Evolutionary conservation across 2,113 vertebrate genomes (phyloP).

Genomic region (Microcebus griseorufus): DNA sequence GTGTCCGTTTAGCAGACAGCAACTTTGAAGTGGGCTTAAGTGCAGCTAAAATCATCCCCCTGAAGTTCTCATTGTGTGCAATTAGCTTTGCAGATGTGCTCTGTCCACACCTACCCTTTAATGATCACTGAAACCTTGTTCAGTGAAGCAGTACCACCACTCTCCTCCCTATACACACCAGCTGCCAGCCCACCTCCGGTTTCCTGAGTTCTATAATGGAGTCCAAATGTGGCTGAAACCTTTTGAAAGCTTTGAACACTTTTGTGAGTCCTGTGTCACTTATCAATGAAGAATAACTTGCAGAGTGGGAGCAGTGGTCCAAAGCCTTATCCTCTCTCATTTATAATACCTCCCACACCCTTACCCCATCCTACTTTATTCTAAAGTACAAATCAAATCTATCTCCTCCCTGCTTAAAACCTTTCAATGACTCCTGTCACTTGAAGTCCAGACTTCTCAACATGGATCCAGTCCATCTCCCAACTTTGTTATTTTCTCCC

Average conservation of each 20-base stretch:
- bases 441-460: background rate
- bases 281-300: background rate
- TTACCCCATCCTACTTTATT: background rate
- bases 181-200: background rate
- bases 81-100: slow-evolving; percentile 36
- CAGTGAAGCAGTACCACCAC: background rate
- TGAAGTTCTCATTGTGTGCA: slow-evolving; percentile 2
- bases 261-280: background rate
- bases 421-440: background rate
- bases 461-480: background rate
- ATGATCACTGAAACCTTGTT: background rate
- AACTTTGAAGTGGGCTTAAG: slow-evolving; percentile 54
- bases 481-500: background rate
- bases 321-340: background rate
- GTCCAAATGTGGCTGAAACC: background rate
- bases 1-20: slow-evolving; percentile 42
- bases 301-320: background rate
- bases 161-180: background rate
- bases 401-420: background rate
- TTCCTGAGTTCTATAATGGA: background rate
- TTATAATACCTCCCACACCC: background rate
- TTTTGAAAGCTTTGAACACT: background rate
- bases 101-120: slow-evolving; percentile 28
- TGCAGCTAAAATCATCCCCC: background rate
- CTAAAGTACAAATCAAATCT: background rate